Evolutionary conservation across 2,113 vertebrate genomes (phyloP).

Genomic region (Terrapene triunguis): DNA sequence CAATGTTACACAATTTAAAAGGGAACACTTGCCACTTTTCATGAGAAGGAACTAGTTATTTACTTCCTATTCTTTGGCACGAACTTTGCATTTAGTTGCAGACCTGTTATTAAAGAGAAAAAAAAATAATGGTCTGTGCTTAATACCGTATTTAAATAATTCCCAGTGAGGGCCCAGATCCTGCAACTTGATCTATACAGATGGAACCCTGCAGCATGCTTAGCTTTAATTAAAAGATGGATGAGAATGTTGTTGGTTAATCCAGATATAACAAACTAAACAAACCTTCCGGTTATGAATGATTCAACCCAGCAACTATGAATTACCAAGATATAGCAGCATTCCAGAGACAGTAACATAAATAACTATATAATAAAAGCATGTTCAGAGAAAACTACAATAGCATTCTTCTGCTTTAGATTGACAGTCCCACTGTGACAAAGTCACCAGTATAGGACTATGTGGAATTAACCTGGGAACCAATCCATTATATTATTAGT

Average conservation of each 20-base stretch:
- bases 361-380: not conserved
- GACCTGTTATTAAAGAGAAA: not conserved
- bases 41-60: conserved; percentile 8
- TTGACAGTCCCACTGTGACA: not conserved
- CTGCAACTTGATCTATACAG: not conserved
- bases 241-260: not conserved
- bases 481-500: conserved; percentile 17
- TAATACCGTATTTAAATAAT: conserved; percentile 31
- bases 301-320: not conserved
- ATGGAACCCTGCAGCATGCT: not conserved
- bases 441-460: not conserved
- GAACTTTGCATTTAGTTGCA: conserved; percentile 11
- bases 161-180: not conserved
- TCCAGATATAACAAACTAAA: not conserved
- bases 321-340: not conserved
- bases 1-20: conserved; percentile 50
- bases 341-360: not conserved
- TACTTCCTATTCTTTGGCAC: conserved; percentile 34
- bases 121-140: not conserved
- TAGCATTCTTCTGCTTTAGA: not conserved
- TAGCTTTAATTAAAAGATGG: not conserved
- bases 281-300: not conserved
- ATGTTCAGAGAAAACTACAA: not conserved
- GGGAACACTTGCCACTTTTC: conserved; percentile 48
- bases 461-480: conserved; percentile 11